Evolutionary conservation across 2,113 vertebrate genomes (phyloP), one percentile per base, ranked within the genome.

Genomic region (Aldabrachelys gigantea): DNA sequence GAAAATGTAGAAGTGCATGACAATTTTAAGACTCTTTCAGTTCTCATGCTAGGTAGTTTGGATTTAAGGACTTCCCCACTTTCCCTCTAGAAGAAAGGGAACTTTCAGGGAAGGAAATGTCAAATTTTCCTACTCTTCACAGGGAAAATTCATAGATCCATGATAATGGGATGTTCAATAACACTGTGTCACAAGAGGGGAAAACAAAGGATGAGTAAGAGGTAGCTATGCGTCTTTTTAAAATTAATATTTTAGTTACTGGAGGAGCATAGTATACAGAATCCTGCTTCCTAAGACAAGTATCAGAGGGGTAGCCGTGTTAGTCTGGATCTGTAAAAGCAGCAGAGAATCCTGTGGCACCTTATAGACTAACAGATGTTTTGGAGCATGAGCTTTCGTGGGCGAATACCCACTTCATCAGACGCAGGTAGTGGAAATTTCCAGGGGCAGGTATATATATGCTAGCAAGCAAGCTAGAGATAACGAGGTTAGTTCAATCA

Each of bases 1-100:
- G 27, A 59, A 59, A 59, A 59, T 59, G 57, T 56, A 56, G 54
- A 27, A 12, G 57, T 29, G 24, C 27, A 29, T 59, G 57, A 59
- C 27, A 29, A 27, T 62, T 62, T 62, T 35, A 31, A 62, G 59
- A 62, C 29, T 29, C 24, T 29, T 52, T 80, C 49, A 53, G 79
- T n/a, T n/a, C 29, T 76, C 16, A 27, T 89, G 3, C 38, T 56
- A 44, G 0, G 0, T 17, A 1, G 59, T 13, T 44, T 52, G 6
- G 16, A 82, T 35, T 12, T 7, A 1, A 85, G 62, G 92, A 59
- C 24, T 80, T n/a, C 12, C 17, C 6, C 83, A 59, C 19, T 80
- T 31, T 14, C 13, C 9, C 83, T 79, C 52, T n/a, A 35, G 8
- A 91, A 59, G 35, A 90, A 17, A 14, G 35, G 27, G 44, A 56